Conservation (phyloP, 2,888 invertebrate genomes). For the Fabriciana adippe region DNA sequence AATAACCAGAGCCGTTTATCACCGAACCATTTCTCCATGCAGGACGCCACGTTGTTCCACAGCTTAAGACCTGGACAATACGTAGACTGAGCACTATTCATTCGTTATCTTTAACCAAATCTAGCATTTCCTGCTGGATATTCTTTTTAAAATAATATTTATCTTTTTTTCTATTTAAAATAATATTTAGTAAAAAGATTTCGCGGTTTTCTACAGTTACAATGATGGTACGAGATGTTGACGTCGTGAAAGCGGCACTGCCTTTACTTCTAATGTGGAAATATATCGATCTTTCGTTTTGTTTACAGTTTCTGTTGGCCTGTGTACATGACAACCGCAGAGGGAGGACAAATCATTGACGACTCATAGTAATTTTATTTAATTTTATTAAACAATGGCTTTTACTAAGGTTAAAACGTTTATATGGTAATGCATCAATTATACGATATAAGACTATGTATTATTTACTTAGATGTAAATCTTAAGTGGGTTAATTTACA, state of each 20-base stretch:
- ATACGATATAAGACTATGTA: no score
- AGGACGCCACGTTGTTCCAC: constrained; percentile 79
- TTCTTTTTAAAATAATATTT: constrained; percentile 45
- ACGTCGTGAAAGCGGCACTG: constrained; percentile 57
- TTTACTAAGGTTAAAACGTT: no score
- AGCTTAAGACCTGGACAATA: constrained; percentile 63
- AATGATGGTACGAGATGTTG: constrained; percentile 46
- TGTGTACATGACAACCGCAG: constrained; percentile 80
- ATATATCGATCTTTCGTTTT: constrained; percentile 75
- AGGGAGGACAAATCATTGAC: constrained; percentile 53
- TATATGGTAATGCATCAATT: no score
- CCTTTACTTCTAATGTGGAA: constrained; percentile 63
- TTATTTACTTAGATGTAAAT: no score
- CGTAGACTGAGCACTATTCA: constrained; percentile 51
- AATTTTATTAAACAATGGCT: no score
- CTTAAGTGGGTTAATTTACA: no score
- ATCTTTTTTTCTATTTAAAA: background rate
- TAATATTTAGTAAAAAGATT: constrained; percentile 39
- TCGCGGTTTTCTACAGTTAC: constrained; percentile 19
- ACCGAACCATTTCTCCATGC: constrained; percentile 97
- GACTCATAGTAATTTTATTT: no score
- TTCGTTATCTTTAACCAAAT: constrained; percentile 62
- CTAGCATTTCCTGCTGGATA: constrained; percentile 66
- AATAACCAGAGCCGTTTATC: constrained; percentile 95
- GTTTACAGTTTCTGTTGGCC: constrained; percentile 76